Evolutionary conservation across 2,888 invertebrate genomes (phyloP).

Genomic region (Mimumesa dahlbomi): DNA sequence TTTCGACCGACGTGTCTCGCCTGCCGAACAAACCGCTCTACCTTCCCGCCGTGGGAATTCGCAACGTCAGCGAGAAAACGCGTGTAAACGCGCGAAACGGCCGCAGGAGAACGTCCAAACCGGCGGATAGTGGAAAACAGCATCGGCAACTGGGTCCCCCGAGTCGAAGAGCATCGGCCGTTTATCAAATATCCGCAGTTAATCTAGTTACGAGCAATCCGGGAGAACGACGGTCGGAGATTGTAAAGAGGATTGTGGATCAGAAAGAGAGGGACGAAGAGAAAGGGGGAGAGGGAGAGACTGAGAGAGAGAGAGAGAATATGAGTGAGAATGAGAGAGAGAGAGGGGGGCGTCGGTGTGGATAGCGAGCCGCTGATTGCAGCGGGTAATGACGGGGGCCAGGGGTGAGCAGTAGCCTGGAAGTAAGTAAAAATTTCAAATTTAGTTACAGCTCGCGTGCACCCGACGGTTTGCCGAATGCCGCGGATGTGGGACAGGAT

Average conservation of each 20-base stretch:
- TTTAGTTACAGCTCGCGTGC: slow-evolving; percentile 79
- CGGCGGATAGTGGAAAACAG: background rate
- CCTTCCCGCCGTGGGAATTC: too few relatives aligned
- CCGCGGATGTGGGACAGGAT: slow-evolving; percentile 71
- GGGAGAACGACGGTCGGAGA: slow-evolving; percentile 52
- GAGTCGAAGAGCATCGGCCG: slow-evolving; percentile 59
- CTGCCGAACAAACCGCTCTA: too few relatives aligned
- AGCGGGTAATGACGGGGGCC: slow-evolving; percentile 78
- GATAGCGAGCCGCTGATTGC: slow-evolving; percentile 76
- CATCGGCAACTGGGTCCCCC: background rate
- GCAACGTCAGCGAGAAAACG: slow-evolving; percentile 31
- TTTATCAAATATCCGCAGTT: slow-evolving; percentile 77
- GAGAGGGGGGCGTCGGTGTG: slow-evolving; percentile 57
- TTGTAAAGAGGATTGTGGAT: slow-evolving; percentile 46
- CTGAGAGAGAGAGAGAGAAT: slow-evolving; percentile 4
- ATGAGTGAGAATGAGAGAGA: slow-evolving; percentile 12
- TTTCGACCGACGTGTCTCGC: too few relatives aligned
- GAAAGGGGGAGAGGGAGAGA: slow-evolving; percentile 10
- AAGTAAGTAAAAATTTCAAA: slow-evolving; percentile 81
- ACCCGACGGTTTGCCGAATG: slow-evolving; percentile 70
- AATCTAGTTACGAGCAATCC: slow-evolving; percentile 74
- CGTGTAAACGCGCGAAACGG: background rate
- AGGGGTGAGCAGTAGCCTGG: slow-evolving; percentile 80
- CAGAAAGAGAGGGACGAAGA: slow-evolving; percentile 6
- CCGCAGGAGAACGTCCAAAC: background rate